A percentile compares a stretch with the other conserved stretches of the same genome.
These are phyloP conservation scores for Ursus arctos DNA, from an alignment of 2,113 vertebrate species.

Conservation along the genomic window DNA sequence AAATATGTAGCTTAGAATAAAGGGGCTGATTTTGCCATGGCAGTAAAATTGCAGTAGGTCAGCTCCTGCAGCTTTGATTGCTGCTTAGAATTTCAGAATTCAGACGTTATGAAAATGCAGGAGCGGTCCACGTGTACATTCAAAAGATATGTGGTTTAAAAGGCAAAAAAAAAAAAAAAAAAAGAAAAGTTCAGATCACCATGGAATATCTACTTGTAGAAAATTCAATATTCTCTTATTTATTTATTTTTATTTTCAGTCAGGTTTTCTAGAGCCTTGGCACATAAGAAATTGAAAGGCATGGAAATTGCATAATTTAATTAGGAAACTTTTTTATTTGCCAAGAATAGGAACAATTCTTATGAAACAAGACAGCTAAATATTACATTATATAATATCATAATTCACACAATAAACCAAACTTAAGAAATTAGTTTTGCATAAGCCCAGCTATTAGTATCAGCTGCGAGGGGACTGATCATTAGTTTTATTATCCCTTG, in stretches of 20 bases:
- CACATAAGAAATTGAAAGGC: constrained; percentile 75
- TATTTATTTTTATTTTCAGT: constrained; percentile 84
- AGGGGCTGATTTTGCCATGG: constrained; percentile 74
- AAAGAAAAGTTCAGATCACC: constrained; percentile 70
- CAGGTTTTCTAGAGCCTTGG: constrained; percentile 77
- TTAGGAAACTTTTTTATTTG: constrained; percentile 75
- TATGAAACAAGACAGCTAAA: constrained; percentile 78
- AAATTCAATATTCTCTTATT: constrained; percentile 79
- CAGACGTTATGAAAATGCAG: constrained; percentile 84
- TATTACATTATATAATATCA: constrained; percentile 74
- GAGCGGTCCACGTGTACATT: constrained; percentile 74
- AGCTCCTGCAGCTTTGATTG: constrained; percentile 84
- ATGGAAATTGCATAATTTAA: constrained; percentile 80
- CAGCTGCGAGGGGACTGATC: constrained; percentile 36
- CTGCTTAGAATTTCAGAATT: constrained; percentile 83
- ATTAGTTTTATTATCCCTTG: constrained; percentile 61
- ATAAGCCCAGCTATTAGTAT: constrained; percentile 73
- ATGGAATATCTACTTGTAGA: constrained; percentile 74
- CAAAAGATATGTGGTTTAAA: constrained; percentile 81
- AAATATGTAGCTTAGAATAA: constrained; percentile 74
- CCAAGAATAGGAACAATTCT: constrained; percentile 76
- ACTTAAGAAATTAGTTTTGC: constrained; percentile 84
- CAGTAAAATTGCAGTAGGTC: constrained; percentile 78
- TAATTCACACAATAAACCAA: constrained; percentile 80
- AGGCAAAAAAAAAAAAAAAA: constrained; percentile 15